phyloP scores from a whole-genome alignment of 2,113 vertebrate genomes.

The Pachyramphus minor region DNA sequence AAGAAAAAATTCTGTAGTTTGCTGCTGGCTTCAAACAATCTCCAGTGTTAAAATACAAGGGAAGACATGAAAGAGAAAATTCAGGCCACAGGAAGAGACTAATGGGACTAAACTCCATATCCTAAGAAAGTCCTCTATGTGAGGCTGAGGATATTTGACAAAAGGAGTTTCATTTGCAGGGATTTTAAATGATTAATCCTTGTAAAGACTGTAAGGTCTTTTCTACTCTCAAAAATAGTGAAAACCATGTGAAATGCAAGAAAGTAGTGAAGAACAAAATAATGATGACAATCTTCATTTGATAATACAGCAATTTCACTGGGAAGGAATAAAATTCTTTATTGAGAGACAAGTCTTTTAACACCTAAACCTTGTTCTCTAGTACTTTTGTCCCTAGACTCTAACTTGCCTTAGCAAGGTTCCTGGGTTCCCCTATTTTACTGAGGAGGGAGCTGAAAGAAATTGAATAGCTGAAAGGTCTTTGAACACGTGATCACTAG shows the following conservation, averaged over 20 bases:
- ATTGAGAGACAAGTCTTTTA: background rate
- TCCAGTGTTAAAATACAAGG: background rate
- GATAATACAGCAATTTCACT: background rate
- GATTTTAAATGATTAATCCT: conserved; percentile 15
- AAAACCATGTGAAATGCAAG: background rate
- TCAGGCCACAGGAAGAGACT: background rate
- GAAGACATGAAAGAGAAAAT: background rate
- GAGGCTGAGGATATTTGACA: background rate
- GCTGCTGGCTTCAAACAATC: background rate
- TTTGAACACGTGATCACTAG: background rate
- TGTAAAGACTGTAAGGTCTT: background rate
- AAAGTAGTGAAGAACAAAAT: background rate
- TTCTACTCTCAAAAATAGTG: background rate
- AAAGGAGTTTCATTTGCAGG: background rate
- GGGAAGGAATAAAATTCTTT: background rate
- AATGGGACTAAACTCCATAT: background rate
- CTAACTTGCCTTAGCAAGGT: background rate
- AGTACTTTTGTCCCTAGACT: background rate
- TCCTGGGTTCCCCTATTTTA: background rate
- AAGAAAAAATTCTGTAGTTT: background rate
- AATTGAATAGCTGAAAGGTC: background rate
- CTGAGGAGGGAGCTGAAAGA: background rate
- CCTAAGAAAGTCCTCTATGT: background rate
- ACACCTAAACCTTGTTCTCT: background rate
- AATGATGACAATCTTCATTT: background rate